Evolutionary conservation across 2,888 invertebrate species (phyloP).

Genomic region (Cerastoderma edule): DNA sequence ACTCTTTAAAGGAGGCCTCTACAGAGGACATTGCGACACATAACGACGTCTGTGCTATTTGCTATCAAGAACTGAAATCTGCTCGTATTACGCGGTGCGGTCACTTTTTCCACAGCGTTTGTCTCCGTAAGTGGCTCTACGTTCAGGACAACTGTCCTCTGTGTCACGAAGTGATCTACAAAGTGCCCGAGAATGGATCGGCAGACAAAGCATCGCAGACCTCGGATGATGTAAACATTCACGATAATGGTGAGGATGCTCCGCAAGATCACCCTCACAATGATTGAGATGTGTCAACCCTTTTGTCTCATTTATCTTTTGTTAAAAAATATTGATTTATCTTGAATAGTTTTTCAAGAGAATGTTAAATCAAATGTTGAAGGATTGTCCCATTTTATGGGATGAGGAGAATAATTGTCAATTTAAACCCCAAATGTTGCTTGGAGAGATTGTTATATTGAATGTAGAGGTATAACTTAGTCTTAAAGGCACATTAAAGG

Average conservation of each 20-base stretch:
- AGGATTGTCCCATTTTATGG: neutral
- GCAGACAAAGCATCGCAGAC: conserved; percentile 18
- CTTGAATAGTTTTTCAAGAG: neutral
- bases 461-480: no score
- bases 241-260: neutral
- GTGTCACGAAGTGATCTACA: conserved; percentile 87
- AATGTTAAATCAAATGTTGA: neutral
- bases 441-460: no score
- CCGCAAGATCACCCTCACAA: conserved; percentile 13
- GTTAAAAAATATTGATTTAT: neutral
- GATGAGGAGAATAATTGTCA: neutral
- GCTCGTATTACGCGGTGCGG: conserved; percentile 87
- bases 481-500: no score
- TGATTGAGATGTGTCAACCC: neutral
- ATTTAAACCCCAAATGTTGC: neutral
- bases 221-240: conserved; percentile 6
- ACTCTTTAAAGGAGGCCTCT: conserved; percentile 94
- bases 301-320: neutral
- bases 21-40: conserved; percentile 89
- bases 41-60: conserved; percentile 96
- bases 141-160: conserved; percentile 97
- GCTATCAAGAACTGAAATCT: conserved; percentile 94
- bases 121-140: conserved; percentile 97
- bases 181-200: conserved; percentile 33
- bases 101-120: conserved; percentile 97